These are phyloP conservation scores for Peromyscus nudipes DNA, from an alignment of 2,797 vertebrate genomes.

Conservation along the genomic window DNA sequence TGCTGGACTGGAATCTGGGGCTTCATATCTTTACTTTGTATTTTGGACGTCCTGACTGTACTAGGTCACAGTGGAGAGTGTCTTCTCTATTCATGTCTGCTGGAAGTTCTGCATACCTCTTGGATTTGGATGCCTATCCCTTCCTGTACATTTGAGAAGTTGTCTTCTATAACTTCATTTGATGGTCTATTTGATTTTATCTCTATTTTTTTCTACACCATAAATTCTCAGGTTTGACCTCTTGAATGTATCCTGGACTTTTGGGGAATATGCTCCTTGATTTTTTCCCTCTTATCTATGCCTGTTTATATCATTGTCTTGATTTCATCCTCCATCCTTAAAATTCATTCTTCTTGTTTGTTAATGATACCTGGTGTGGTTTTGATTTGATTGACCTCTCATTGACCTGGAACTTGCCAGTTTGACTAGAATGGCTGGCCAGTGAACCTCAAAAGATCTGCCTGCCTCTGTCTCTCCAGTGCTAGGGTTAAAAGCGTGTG, in stretches of 20 bases:
- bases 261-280: neutral
- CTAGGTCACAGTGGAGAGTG: neutral
- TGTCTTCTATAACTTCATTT: neutral
- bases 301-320: neutral
- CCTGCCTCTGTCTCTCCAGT: neutral
- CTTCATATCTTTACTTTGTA: neutral
- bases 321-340: neutral
- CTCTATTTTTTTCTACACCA: neutral
- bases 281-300: neutral
- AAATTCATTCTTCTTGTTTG: neutral
- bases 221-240: neutral
- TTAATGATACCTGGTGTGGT: neutral
- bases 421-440: neutral
- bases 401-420: neutral
- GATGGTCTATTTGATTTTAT: neutral
- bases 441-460: neutral
- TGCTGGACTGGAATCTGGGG: too few species aligned
- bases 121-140: neutral
- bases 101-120: neutral
- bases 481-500: neutral
- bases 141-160: neutral
- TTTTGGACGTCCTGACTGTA: neutral
- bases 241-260: neutral
- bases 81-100: neutral
- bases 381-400: neutral